Base-by-base conservation (phyloP, 2,888 invertebrate genomes). In the Chymomyza caudatula region DNA sequence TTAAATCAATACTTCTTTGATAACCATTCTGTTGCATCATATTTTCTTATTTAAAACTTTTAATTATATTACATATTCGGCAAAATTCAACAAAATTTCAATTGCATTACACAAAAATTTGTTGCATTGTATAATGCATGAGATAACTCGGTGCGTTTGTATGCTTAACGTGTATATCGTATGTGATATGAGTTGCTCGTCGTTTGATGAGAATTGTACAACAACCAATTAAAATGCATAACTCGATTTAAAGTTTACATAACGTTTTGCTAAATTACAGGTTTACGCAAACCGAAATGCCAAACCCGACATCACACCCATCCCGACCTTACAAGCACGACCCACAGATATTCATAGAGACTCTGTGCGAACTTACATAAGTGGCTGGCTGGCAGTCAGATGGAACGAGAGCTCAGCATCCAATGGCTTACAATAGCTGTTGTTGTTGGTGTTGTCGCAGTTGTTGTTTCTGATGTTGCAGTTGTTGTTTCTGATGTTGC, bases 211-310 rank as follows among this genome's bases (percentile, higher is more conserved):
- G 62, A 82, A 83, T 85, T 85, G 81, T 81, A 78, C 84, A 82
- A 82, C 81, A 82, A 84, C 82, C 86, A 83, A 83, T 83, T 83
- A 86, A 83, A 83, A 86, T 83, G 82, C 86, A 86, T 83, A 83
- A 86, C 82, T 83, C 79, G 82, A 85, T 83, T 83, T 86, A 86
- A 85, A 85, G 86, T 86, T 82, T 82, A 82, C 84, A 82, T 84
- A 86, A 82, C 81, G 84, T 82, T 84, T 85, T 85, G 76, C 76
- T 78, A 80, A 81, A 81, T 81, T 83, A 85, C 86, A 78, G 86
- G 85, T 81, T 81, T 77, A 69, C 64, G 22, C 19, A 23, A 29
- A 20, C 42, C 52, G 3, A 17, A n/a, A n/a, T 49, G 17, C 51
- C 17, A 2, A 19, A 15, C 11, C 51, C 22, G 51, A 51, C 15